A percentile compares a stretch with the other conserved stretches of the same genome.
Conservation (phyloP, 2,888 invertebrate species). For the Melolontha melolontha region DNA sequence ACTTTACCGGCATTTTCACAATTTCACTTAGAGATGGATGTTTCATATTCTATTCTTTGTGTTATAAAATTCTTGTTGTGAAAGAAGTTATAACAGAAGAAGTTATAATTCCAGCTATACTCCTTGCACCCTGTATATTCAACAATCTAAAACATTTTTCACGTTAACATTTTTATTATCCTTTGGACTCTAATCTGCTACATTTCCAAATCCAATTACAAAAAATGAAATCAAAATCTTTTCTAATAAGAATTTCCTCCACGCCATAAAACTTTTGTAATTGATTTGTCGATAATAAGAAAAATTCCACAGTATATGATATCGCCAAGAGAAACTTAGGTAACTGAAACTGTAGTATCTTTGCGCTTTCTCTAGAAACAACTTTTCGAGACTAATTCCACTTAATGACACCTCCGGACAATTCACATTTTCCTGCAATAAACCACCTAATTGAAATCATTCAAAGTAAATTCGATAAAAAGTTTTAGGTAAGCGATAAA, state of each 20-base stretch:
- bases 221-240: too few relatives aligned
- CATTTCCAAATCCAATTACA: too few relatives aligned
- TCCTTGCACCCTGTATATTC: too few relatives aligned
- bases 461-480: conserved; percentile 34
- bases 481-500: conserved; percentile 32
- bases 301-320: conserved; percentile 9
- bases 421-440: conserved; percentile 26
- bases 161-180: too few relatives aligned
- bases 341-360: conserved; percentile 30
- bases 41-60: too few relatives aligned
- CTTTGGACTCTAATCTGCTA: too few relatives aligned
- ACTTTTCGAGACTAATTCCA: conserved; percentile 32
- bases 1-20: too few relatives aligned
- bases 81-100: too few relatives aligned
- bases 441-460: conserved; percentile 30
- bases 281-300: conserved; percentile 26
- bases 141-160: too few relatives aligned
- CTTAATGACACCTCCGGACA: conserved; percentile 18
- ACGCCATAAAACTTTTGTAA: conserved; percentile 20
- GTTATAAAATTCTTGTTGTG: too few relatives aligned
- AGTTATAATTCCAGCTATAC: too few relatives aligned
- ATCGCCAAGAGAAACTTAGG: conserved; percentile 9
- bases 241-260: conserved; percentile 7
- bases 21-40: too few relatives aligned
- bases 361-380: conserved; percentile 10